A percentile compares a stretch with the other conserved stretches of the same genome.
phyloP scores from a whole-genome alignment of 2,888 invertebrate genomes.

The Polyommatus icarus region DNA sequence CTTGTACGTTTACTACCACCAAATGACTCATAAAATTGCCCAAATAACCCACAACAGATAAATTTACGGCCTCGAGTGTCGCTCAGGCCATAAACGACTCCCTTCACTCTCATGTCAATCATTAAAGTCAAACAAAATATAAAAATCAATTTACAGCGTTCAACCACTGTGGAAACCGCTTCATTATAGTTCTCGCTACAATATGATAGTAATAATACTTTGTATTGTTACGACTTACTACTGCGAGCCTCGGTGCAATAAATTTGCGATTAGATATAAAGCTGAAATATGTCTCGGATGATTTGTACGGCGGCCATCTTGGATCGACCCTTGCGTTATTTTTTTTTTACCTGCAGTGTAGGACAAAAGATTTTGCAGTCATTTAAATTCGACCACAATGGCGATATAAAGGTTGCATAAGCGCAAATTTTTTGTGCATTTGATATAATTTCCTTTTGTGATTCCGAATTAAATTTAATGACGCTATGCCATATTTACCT shows the following conservation, averaged over 20 bases:
- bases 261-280: slow-evolving; percentile 77
- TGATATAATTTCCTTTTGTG: slow-evolving; percentile 58
- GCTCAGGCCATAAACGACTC: slow-evolving; percentile 64
- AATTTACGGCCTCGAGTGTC: slow-evolving; percentile 69
- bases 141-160: slow-evolving; percentile 75
- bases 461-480: slow-evolving; percentile 12
- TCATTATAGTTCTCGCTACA: slow-evolving; percentile 67
- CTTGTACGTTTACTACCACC: slow-evolving; percentile 65
- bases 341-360: slow-evolving; percentile 72
- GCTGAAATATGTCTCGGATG: slow-evolving; percentile 62
- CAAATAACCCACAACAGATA: slow-evolving; percentile 74
- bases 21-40: slow-evolving; percentile 78
- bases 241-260: slow-evolving; percentile 70
- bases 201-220: slow-evolving; percentile 61
- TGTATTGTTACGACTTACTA: slow-evolving; percentile 74
- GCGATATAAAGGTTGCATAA: slow-evolving; percentile 57
- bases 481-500: not conserved
- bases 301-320: slow-evolving; percentile 72
- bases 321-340: slow-evolving; percentile 44
- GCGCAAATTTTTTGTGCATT: slow-evolving; percentile 68
- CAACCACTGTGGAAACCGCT: slow-evolving; percentile 70
- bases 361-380: slow-evolving; percentile 54
- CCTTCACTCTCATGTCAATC: slow-evolving; percentile 73
- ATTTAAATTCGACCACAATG: slow-evolving; percentile 75
- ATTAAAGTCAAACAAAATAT: slow-evolving; percentile 79